A percentile compares a stretch with the other conserved stretches of the same genome.
Conservation (phyloP, 2,888 invertebrate species). For the Melieria crassipennis region DNA sequence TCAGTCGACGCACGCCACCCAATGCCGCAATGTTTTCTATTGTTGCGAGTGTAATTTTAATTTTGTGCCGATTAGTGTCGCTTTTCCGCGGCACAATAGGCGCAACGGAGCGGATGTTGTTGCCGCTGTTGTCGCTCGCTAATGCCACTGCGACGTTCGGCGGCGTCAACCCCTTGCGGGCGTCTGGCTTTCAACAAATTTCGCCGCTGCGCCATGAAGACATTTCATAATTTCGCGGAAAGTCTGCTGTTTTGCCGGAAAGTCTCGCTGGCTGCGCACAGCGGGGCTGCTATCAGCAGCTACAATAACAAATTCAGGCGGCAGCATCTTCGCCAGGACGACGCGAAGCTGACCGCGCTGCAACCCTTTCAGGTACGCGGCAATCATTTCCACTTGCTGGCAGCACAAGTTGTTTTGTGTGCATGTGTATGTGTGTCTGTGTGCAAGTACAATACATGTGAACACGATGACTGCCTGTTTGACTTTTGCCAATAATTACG, state of each 20-base stretch:
- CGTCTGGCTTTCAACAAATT: slow-evolving; percentile 10
- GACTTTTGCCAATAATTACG: slow-evolving; percentile 39
- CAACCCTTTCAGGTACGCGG: no score
- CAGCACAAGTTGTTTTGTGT: no score
- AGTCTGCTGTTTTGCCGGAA: slow-evolving; percentile 24
- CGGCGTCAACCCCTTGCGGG: slow-evolving; percentile 19
- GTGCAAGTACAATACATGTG: not conserved
- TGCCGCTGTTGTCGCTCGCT: slow-evolving; percentile 4
- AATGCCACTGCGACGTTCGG: slow-evolving; percentile 22
- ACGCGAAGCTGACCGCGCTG: not conserved
- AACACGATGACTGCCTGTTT: not conserved
- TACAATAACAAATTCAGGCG: not conserved
- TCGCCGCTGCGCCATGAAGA: slow-evolving; percentile 52
- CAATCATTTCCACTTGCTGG: no score
- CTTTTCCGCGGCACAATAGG: slow-evolving; percentile 34
- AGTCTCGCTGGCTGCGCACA: slow-evolving; percentile 33
- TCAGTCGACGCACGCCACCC: slow-evolving; percentile 12
- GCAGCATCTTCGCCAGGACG: not conserved
- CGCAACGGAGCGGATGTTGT: slow-evolving; percentile 22
- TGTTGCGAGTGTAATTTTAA: slow-evolving; percentile 51
- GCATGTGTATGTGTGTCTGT: no score
- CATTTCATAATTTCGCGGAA: slow-evolving; percentile 55
- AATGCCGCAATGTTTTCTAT: slow-evolving; percentile 22
- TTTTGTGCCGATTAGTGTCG: slow-evolving; percentile 61
- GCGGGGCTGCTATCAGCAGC: slow-evolving; percentile 29